Conservation (phyloP, 2,888 invertebrate species). For the Hypolimnas misippus region DNA sequence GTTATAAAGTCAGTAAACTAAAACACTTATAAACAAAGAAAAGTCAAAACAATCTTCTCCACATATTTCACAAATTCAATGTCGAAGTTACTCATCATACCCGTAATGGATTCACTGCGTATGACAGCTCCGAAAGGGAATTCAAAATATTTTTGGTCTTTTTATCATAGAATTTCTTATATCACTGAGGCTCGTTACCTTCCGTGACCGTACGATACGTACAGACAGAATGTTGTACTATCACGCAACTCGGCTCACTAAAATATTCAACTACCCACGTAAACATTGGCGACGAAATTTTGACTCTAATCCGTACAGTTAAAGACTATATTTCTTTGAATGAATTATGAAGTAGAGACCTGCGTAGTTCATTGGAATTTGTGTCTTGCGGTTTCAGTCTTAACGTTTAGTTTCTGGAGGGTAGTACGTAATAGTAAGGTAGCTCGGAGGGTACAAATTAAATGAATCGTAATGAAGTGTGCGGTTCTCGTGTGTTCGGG, state of each 20-base stretch:
- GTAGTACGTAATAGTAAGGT: constrained; percentile 12
- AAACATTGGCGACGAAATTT: constrained; percentile 14
- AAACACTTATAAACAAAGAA: too few species aligned
- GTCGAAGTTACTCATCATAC: too few species aligned
- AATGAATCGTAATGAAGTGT: constrained; percentile 52
- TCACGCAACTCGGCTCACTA: constrained; percentile 39
- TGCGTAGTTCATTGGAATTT: constrained; percentile 21
- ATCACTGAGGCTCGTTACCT: constrained; percentile 31
- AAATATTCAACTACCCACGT: constrained; percentile 48
- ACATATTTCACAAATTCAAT: too few species aligned
- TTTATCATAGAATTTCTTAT: constrained; percentile 15
- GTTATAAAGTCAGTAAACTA: too few species aligned
- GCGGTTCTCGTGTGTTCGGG: constrained; percentile 25
- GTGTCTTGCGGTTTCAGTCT: constrained; percentile 16
- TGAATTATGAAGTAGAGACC: constrained; percentile 18
- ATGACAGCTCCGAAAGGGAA: constrained; percentile 27
- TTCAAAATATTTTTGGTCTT: constrained; percentile 28
- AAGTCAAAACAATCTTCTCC: too few species aligned
- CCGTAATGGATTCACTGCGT: constrained; percentile 9
- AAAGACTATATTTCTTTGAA: constrained; percentile 35
- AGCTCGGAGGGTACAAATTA: constrained; percentile 48
- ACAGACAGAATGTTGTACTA: constrained; percentile 32
- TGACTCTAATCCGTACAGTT: constrained; percentile 18
- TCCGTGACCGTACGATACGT: constrained; percentile 35
- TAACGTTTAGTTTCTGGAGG: constrained; percentile 16